Conservation (phyloP, 1,140 invertebrate species). For the Drosophila bocki region DNA sequence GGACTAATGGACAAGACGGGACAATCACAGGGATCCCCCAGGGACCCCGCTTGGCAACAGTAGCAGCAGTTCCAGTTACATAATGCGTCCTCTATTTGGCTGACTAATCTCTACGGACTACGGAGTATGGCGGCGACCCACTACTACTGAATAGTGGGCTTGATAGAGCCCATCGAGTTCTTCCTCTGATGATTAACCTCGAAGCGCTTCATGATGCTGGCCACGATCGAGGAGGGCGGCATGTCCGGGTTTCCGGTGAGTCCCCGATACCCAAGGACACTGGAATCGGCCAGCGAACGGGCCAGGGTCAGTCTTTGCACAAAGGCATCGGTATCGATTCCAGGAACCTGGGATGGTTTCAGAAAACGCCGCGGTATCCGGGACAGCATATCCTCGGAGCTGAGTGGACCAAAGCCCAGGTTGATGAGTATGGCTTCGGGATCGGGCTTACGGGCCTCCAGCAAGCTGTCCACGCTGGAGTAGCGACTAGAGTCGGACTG, state of each 20-base stretch:
- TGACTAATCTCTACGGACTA: constrained; percentile 23
- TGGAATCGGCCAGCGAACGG: constrained; percentile 87
- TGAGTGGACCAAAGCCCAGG: constrained; percentile 87
- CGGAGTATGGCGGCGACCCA: constrained; percentile 3
- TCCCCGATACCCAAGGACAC: constrained; percentile 88
- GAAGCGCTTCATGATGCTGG: constrained; percentile 84
- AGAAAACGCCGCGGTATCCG: constrained; percentile 89
- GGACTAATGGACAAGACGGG: constrained; percentile 74
- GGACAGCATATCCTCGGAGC: constrained; percentile 85
- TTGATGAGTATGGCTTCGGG: constrained; percentile 89
- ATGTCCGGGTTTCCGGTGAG: constrained; percentile 86
- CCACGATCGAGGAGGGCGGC: constrained; percentile 80
- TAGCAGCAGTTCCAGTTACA: constrained; percentile 8
- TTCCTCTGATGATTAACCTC: constrained; percentile 83
- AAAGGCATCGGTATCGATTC: constrained; percentile 88
- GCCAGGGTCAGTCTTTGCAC: constrained; percentile 87
- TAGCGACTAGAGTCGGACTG: constrained; percentile 90
- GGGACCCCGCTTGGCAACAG: constrained; percentile 32
- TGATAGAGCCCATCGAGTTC: constrained; percentile 78
- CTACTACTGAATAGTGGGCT: constrained; percentile 63
- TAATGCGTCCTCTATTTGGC: constrained; percentile 32
- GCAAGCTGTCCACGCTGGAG: constrained; percentile 90
- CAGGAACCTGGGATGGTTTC: constrained; percentile 87
- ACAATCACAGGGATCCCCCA: constrained; percentile 54
- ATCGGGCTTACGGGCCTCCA: constrained; percentile 89